A percentile compares a stretch with the other conserved stretches of the same genome.
These are phyloP conservation scores for Steinernema hermaphroditum DNA, from an alignment of 2,888 invertebrate species.

Conservation along the genomic window DNA sequence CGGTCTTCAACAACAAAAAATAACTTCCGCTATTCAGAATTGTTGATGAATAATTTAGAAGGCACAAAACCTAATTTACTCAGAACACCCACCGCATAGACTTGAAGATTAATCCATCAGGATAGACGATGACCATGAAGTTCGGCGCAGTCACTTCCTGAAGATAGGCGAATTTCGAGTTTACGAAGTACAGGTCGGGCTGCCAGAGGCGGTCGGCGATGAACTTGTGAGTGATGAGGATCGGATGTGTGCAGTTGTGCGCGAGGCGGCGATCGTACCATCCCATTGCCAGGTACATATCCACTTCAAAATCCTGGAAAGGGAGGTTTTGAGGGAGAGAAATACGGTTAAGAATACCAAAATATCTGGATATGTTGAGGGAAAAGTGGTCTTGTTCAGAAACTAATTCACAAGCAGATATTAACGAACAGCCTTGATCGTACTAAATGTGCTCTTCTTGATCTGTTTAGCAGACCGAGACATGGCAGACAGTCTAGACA, in stretches of 20 bases:
- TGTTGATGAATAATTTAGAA: background rate
- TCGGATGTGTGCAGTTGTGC: slow-evolving; percentile 66
- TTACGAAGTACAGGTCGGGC: slow-evolving; percentile 66
- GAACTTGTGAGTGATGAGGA: slow-evolving; percentile 58
- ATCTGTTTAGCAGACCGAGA: too few relatives aligned
- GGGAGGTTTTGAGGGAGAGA: background rate
- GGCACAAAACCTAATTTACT: background rate
- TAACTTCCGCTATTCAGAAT: background rate
- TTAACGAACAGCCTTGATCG: too few relatives aligned
- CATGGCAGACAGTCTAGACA: too few relatives aligned
- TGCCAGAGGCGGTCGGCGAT: slow-evolving; percentile 61
- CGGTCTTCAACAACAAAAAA: too few relatives aligned
- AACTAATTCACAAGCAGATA: too few relatives aligned
- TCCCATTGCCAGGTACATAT: slow-evolving; percentile 66
- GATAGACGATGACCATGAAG: slow-evolving; percentile 62
- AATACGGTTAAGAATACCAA: too few relatives aligned
- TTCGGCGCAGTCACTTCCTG: slow-evolving; percentile 55
- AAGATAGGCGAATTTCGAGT: slow-evolving; percentile 65
- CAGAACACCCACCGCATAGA: slow-evolving; percentile 53
- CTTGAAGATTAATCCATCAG: slow-evolving; percentile 66
- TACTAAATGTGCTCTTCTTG: too few relatives aligned
- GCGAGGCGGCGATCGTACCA: slow-evolving; percentile 63
- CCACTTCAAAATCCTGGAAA: slow-evolving; percentile 63
- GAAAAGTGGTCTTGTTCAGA: too few relatives aligned
- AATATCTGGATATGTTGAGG: too few relatives aligned